Base-by-base conservation (phyloP, 2,888 invertebrate species). In the Escarpia spicata region DNA sequence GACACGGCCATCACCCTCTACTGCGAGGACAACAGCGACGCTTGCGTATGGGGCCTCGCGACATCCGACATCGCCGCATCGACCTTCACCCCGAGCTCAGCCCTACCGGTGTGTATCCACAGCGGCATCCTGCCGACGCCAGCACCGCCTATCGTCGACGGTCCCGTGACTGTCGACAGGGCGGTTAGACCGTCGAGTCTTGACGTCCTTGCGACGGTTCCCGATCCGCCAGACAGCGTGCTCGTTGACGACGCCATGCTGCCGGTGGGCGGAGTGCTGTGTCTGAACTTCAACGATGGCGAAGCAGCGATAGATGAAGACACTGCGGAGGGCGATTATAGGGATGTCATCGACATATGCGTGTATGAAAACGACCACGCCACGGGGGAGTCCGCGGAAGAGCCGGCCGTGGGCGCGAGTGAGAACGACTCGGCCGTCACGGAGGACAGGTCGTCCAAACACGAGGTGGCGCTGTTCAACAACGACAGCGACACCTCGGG, bases 401-500 rank as follows among this genome's bases (percentile, higher is more conserved):
- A 75, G 75, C 19, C n/a, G 26, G n/a, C 75, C 6, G 75, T 75
- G n/a, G 75, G 26, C 6, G 26, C 75, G 26, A 75, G 75, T 26
- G 75, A 26, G 75, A 75, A 75, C 75, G 75, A 75, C 26, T 26
- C 75, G 75, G 75, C 75, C n/a, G 75, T 26, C 75, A 75, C 75
- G 52, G 52, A 52, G 12, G 52, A 52, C 52, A 52, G 3, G 0
- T 52, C 52, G 75, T 75, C 75, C 75, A 26, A 6, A 6, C 75
- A 75, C 75, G 19, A 75, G 75, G 75, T n/a, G 75, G 75, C n/a
- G 75, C 75, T 75, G 75, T 75, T 15, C 26, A 75, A 75, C 75
- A 26, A 75, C 75, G 75, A 75, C 75, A 75, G 75, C 75, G 75
- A 75, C 75, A 75, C 75, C 75, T 75, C 75, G 75, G 75, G 75